Evolutionary conservation across 2,888 invertebrate genomes (phyloP).

Genomic region (Dryadula phaetusa): DNA sequence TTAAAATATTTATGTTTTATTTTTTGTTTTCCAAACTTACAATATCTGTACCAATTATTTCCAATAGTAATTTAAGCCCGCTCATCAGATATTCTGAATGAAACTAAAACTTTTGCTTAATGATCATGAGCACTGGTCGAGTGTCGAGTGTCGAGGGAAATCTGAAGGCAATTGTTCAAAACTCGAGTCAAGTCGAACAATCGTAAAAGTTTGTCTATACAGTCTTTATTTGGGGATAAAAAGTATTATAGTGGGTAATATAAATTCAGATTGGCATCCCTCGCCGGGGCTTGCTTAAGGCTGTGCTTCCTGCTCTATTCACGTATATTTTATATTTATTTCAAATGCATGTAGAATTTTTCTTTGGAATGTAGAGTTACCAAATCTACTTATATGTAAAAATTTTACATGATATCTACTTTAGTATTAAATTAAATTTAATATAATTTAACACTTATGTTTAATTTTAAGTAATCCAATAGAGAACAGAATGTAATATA

Average conservation of each 20-base stretch:
- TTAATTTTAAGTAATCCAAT: too few relatives aligned
- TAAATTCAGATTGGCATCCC: slow-evolving; percentile 45
- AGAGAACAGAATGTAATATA: too few relatives aligned
- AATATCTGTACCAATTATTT: slow-evolving; percentile 11
- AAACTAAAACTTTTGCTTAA: slow-evolving; percentile 33
- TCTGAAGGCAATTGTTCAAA: slow-evolving; percentile 52
- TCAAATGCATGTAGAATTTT: neutral
- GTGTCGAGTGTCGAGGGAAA: slow-evolving; percentile 71
- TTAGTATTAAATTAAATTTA: too few relatives aligned
- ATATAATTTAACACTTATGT: too few relatives aligned
- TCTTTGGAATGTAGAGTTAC: neutral
- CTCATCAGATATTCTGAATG: slow-evolving; percentile 26
- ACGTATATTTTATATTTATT: slow-evolving; percentile 21
- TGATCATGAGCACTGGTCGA: slow-evolving; percentile 42
- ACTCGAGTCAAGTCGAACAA: slow-evolving; percentile 47
- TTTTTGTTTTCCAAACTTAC: slow-evolving; percentile 1
- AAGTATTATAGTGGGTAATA: slow-evolving; percentile 47
- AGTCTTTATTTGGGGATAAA: slow-evolving; percentile 47
- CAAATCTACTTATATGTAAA: neutral
- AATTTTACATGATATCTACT: too few relatives aligned
- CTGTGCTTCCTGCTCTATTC: slow-evolving; percentile 32
- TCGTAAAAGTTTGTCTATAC: slow-evolving; percentile 50
- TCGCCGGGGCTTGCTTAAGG: slow-evolving; percentile 29
- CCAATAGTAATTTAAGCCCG: slow-evolving; percentile 25
- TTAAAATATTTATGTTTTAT: too few relatives aligned